phyloP scores from a whole-genome alignment of 2,797 vertebrate genomes.

The Caiman crocodilus region DNA sequence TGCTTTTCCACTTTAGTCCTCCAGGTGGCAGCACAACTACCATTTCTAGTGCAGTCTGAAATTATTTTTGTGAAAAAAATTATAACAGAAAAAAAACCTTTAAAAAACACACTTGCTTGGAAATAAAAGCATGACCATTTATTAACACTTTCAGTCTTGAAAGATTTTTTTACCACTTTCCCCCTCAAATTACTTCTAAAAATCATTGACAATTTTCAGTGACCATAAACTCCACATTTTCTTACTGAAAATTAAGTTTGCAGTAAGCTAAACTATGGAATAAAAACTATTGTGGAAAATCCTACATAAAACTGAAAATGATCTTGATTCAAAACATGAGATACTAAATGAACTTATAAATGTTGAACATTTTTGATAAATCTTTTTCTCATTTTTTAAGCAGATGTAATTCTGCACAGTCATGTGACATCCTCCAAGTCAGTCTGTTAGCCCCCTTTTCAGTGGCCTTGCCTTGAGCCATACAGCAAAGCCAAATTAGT shows the following conservation, averaged over 20 bases:
- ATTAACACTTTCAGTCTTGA: background rate
- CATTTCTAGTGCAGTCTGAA: background rate
- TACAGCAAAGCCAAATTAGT: background rate
- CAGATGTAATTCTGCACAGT: background rate
- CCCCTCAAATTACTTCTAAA: background rate
- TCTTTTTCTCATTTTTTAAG: fast-evolving
- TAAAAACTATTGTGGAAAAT: background rate
- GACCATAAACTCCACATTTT: background rate
- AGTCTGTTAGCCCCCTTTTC: background rate
- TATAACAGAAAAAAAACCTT: background rate
- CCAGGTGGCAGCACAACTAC: constrained; percentile 34
- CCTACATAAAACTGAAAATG: background rate
- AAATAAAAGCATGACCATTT: too few species aligned
- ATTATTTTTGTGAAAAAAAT: background rate
- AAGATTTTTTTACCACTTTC: fast-evolving
- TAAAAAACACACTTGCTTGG: background rate
- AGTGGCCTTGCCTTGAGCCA: background rate
- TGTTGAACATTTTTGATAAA: background rate
- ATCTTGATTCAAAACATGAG: background rate
- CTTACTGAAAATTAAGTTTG: background rate
- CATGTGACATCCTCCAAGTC: background rate
- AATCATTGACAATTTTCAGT: background rate
- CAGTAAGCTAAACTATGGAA: background rate
- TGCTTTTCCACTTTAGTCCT: background rate
- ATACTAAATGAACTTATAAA: background rate